Base-by-base conservation (phyloP, 2,888 invertebrate species). In the Drosophila rellima region DNA sequence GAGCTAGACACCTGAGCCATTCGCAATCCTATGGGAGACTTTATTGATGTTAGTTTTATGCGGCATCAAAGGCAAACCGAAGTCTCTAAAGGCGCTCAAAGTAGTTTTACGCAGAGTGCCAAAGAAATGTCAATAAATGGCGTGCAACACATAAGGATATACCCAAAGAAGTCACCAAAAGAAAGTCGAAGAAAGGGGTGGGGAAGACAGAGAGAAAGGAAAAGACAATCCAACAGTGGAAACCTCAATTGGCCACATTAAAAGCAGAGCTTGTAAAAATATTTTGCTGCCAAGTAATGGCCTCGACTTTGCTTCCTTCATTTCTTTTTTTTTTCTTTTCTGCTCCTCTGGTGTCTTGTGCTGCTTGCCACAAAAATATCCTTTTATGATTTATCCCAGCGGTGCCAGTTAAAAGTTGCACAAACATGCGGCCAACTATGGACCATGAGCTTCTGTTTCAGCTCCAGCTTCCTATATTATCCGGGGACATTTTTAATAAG, bases 321-420 rank as follows among this genome's bases (percentile, higher is more conserved):
- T 7, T 35, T 33, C 37, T 29, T 39, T 17, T n/a, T 20, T 29
- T 11, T 13, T n/a, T 33, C 17, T 23, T 23, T 8, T 6, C 26
- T 45, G 45, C 33, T 37, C 29, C 31, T 23, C 56, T 45, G 44
- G 56, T 70, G 54, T 50, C 52, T 39, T 29, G 26, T 31, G 47
- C 54, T 39, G 66, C 51, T 56, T 44, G 72, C 78, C 76, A 75
- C 67, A 71, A 70, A 78, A 84, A 74, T 81, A 82, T 77, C 70
- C 77, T 78, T 81, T 84, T 87, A 87, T 84, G 84, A 84, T 84
- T 83, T 84, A 73, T 77, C 85, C 88, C 88, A 81, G 70, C 69
- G 85, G 88, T 84, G 85, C 77, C 70, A 74, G 84, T 78, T 83
- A 80, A 82, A 80, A 77, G 84, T 80, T 80, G 67, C 70, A 69